Evolutionary conservation across 2,113 vertebrate species (phyloP), one percentile per base, ranked within the genome.

Genomic region (Nycticorax nycticorax): DNA sequence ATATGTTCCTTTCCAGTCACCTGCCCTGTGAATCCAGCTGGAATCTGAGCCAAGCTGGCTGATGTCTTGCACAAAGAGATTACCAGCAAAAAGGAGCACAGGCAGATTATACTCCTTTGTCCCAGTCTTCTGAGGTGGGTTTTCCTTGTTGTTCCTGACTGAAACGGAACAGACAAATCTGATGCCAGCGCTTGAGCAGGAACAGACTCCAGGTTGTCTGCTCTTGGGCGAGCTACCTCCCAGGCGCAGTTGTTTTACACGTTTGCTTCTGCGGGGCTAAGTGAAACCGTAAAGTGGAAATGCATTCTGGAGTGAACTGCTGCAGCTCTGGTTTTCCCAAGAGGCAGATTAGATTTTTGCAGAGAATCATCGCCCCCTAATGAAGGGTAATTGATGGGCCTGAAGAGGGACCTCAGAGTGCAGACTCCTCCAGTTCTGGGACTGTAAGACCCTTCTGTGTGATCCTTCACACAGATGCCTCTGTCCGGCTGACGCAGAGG

Each of bases 401-500:
- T 86, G 73, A 86, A 86, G 56, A 89, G 9, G 59, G 79, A 86
- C n/a, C 37, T 93, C 55, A 63, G 79, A 89, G 50, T 74, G 59
- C 47, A 63, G 92, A 67, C 22, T 91, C 37, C 16, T 75, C 21
- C 64, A 75, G 10, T 78, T 78, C 37, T 78, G 84, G 76, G 84
- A 35, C 52, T 95, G 17, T 84, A 68, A 95, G 84, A 78, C 68
- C 68, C 64, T 92, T 96, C 92, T 88, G 59, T 91, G 72, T 56
- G 64, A 96, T 95, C 32, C 76, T 93, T 91, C 83, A 93, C 78
- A 91, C 76, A 95, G 80, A 86, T 91, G 60, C 50, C 83, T 92
- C 91, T 92, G 92, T 88, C 45, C 28, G 52, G 64, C 67, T 63
- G 52, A 80, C 73, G 67, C 33, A 68, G 39, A 88, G 59, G 37